Percentiles rank a stretch among this genome's conserved stretches.
Conservation (phyloP, 2,113 vertebrate genomes). For the Malurus melanocephalus region DNA sequence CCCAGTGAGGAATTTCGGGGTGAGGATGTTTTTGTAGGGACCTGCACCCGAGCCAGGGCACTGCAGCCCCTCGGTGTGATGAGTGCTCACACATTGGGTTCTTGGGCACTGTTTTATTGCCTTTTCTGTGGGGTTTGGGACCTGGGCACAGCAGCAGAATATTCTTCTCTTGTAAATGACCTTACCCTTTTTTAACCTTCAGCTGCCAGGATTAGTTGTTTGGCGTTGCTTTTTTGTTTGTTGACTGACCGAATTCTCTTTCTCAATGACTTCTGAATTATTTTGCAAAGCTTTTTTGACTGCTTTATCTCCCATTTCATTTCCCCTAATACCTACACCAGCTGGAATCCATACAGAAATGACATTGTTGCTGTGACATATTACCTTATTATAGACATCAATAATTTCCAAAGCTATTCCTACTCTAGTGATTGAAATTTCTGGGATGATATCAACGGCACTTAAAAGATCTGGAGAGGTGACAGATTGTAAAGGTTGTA, state of each 20-base stretch:
- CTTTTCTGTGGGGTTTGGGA: neutral
- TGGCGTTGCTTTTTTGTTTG: conserved; percentile 24
- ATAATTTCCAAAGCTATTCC: conserved; percentile 72
- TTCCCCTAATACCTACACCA: conserved; percentile 69
- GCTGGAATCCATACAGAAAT: conserved; percentile 66
- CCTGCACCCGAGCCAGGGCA: neutral
- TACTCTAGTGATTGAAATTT: conserved; percentile 72
- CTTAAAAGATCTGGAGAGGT: conserved; percentile 72
- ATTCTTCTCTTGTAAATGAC: neutral
- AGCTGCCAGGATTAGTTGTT: conserved; percentile 39
- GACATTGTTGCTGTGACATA: conserved; percentile 72
- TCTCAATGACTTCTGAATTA: conserved; percentile 66
- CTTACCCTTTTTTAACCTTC: conserved; percentile 49
- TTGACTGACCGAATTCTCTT: conserved; percentile 48
- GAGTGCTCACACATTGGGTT: neutral
- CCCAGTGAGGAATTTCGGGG: neutral
- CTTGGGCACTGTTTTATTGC: neutral
- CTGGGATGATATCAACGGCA: conserved; percentile 65
- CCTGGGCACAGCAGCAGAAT: neutral
- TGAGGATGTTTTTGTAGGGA: neutral
- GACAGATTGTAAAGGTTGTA: conserved; percentile 74
- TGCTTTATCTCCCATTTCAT: conserved; percentile 73
- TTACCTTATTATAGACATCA: conserved; percentile 73
- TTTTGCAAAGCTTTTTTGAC: conserved; percentile 69
- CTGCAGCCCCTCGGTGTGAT: neutral